Conservation (phyloP, 2,113 vertebrate genomes). For the Eolophus roseicapilla region DNA sequence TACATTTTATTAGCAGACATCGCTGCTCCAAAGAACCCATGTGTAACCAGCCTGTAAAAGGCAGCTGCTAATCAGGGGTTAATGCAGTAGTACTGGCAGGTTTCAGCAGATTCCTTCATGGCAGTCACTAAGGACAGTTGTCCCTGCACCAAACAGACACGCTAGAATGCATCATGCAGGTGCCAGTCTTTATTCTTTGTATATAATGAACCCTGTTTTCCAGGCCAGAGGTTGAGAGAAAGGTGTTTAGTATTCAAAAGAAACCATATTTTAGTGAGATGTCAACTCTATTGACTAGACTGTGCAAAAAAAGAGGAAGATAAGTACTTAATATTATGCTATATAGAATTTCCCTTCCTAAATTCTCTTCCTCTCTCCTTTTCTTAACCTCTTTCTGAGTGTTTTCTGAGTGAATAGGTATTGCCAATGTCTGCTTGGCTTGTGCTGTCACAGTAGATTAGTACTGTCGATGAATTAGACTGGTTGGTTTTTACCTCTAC, state of each 20-base stretch:
- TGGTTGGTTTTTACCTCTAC: not conserved
- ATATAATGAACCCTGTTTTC: not conserved
- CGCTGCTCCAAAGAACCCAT: not conserved
- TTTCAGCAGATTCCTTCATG: not conserved
- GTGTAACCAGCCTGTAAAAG: not conserved
- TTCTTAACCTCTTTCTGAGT: not conserved
- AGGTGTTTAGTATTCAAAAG: not conserved
- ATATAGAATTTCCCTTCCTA: not conserved
- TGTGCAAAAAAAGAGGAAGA: not conserved
- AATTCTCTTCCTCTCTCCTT: not conserved
- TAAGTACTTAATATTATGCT: not conserved
- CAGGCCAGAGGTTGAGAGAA: not conserved
- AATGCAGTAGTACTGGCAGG: not conserved
- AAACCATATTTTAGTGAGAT: not conserved
- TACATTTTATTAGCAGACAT: not conserved
- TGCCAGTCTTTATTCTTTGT: not conserved
- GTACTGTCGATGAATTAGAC: not conserved
- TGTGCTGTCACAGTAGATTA: conserved; percentile 43
- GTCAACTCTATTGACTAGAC: not conserved
- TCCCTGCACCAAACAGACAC: not conserved
- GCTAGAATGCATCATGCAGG: not conserved
- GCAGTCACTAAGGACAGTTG: not conserved
- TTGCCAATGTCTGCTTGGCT: conserved; percentile 20
- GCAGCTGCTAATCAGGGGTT: not conserved
- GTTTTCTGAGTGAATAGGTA: not conserved